A percentile compares a stretch with the other conserved stretches of the same genome.
These are phyloP conservation scores for Heliconius melpomene DNA, from an alignment of 1,140 invertebrate genomes.

Conservation along the genomic window DNA sequence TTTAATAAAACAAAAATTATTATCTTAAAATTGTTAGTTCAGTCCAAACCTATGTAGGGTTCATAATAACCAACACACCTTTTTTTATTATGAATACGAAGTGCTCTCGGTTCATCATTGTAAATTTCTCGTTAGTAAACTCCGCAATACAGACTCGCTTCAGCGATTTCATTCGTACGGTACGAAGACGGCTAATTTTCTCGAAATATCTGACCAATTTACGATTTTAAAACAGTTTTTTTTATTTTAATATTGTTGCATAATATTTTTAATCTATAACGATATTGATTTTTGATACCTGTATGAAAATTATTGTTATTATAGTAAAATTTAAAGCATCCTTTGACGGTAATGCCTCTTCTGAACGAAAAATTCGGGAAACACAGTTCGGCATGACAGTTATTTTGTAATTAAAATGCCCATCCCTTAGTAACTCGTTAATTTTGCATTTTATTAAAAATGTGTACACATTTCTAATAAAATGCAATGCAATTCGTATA, in stretches of 20 bases:
- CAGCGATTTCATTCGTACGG: slow-evolving; percentile 64
- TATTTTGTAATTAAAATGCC: slow-evolving; percentile 71
- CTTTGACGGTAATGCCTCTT: slow-evolving; percentile 49
- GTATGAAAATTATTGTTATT: slow-evolving; percentile 38
- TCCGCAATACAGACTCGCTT: slow-evolving; percentile 71
- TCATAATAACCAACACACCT: slow-evolving; percentile 45
- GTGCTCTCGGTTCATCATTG: slow-evolving; percentile 65
- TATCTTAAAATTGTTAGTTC: neutral
- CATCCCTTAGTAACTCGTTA: slow-evolving; percentile 42
- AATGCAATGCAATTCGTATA: neutral
- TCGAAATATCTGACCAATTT: slow-evolving; percentile 60
- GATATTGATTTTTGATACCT: slow-evolving; percentile 34
- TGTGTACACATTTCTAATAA: slow-evolving; percentile 33
- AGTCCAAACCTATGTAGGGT: slow-evolving; percentile 8
- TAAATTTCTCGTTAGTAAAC: slow-evolving; percentile 68
- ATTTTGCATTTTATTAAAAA: slow-evolving; percentile 8
- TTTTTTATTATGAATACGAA: slow-evolving; percentile 58
- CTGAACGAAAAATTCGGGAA: slow-evolving; percentile 58
- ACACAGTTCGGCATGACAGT: slow-evolving; percentile 49
- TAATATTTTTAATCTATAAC: slow-evolving; percentile 1
- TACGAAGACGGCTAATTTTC: slow-evolving; percentile 64
- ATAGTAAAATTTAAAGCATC: slow-evolving; percentile 46
- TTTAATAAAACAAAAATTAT: neutral
- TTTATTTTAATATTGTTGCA: slow-evolving; percentile 15
- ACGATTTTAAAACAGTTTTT: slow-evolving; percentile 30